Percentiles rank a stretch among this genome's conserved stretches.
phyloP scores from a whole-genome alignment of 2,113 vertebrate genomes.

The Lanius ludovicianus region DNA sequence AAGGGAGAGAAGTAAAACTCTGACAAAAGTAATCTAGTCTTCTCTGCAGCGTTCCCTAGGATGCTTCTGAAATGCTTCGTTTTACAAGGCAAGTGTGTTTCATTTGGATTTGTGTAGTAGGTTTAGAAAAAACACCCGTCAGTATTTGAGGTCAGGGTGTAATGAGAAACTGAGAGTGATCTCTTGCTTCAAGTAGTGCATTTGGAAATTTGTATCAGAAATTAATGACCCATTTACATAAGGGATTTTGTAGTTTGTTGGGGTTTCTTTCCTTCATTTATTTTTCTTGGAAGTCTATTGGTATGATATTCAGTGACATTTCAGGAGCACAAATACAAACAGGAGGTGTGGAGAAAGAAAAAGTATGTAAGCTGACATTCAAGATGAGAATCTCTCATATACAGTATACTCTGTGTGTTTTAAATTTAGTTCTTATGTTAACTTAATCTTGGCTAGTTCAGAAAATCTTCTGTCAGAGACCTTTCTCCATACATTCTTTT shows the following conservation, averaged over 20 bases:
- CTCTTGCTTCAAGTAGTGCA: not conserved
- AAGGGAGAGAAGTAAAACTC: not conserved
- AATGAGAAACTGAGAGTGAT: slow-evolving; percentile 40
- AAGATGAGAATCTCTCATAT: slow-evolving; percentile 17
- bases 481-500: not conserved
- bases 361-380: slow-evolving; percentile 42
- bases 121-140: not conserved
- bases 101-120: not conserved
- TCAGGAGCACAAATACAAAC: not conserved
- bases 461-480: not conserved
- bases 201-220: slow-evolving; percentile 52
- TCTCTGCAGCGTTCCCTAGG: not conserved
- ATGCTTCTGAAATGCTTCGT: not conserved
- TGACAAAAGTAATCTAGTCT: not conserved
- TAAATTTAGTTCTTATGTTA: not conserved
- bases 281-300: not conserved
- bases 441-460: not conserved
- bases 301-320: slow-evolving; percentile 10
- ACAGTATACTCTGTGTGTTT: not conserved
- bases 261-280: not conserved
- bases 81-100: not conserved
- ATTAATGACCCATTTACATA: slow-evolving; percentile 46
- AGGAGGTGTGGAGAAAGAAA: not conserved
- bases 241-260: not conserved
- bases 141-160: not conserved